A percentile compares a stretch with the other conserved stretches of the same genome.
Conservation (phyloP, 2,888 invertebrate species). For the Conus canariensis region DNA sequence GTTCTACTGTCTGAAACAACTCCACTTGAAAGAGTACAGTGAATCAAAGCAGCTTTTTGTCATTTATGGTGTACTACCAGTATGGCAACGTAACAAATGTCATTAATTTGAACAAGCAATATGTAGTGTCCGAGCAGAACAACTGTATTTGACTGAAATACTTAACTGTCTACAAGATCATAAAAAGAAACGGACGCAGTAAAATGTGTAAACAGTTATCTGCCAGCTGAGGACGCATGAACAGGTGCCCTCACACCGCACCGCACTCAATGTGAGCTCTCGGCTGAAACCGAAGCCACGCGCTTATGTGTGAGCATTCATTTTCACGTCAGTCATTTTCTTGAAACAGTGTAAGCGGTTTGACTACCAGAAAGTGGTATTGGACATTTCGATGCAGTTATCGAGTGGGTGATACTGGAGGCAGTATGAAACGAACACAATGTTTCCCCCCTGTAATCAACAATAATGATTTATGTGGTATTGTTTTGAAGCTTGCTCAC, state of each 20-base stretch:
- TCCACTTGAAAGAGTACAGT: too few species aligned
- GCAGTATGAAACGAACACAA: too few species aligned
- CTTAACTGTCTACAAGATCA: neutral
- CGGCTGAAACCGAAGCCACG: neutral
- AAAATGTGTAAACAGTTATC: neutral
- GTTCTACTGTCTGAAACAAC: neutral
- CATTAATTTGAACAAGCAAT: neutral
- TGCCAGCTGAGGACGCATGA: neutral
- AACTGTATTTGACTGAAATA: neutral
- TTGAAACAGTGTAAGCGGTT: neutral
- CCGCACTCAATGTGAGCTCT: neutral
- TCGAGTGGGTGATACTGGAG: too few species aligned
- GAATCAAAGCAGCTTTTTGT: neutral
- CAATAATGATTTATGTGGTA: too few species aligned
- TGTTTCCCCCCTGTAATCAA: too few species aligned
- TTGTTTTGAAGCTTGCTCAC: too few species aligned
- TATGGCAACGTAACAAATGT: neutral
- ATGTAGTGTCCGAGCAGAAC: neutral
- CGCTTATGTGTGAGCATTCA: neutral
- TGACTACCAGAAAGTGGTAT: neutral
- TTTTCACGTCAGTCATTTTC: conserved; percentile 7
- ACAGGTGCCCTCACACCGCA: neutral
- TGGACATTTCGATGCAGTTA: neutral
- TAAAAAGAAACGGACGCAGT: neutral
- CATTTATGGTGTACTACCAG: neutral